These are phyloP conservation scores for Drosophila mettleri DNA, from an alignment of 2,888 invertebrate genomes.

Conservation along the genomic window DNA sequence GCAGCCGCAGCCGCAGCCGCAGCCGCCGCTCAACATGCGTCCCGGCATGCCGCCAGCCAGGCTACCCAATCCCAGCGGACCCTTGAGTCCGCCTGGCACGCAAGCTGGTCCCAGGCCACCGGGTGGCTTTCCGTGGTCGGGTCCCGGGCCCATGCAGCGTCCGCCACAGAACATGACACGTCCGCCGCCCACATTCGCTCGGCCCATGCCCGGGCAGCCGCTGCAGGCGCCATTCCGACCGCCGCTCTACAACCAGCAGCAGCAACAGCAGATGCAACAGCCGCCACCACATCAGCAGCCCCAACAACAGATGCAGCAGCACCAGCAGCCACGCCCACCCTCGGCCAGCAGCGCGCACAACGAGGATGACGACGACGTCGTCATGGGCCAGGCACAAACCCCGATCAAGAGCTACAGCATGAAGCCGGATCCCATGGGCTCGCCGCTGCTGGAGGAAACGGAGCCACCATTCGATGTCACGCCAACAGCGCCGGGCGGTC, in stretches of 20 bases:
- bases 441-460: constrained; percentile 71
- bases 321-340: constrained; percentile 66
- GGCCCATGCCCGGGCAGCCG: constrained; percentile 71
- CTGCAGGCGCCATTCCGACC: constrained; percentile 81
- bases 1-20: constrained; percentile 67
- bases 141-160: constrained; percentile 50
- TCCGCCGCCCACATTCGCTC: constrained; percentile 71
- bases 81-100: constrained; percentile 75
- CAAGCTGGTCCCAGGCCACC: constrained; percentile 81
- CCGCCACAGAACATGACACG: constrained; percentile 68
- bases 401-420: constrained; percentile 76
- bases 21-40: constrained; percentile 70
- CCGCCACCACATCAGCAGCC: constrained; percentile 60
- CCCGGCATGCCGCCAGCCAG: constrained; percentile 69
- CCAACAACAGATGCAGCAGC: constrained; percentile 53
- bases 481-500: constrained; percentile 31
- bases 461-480: constrained; percentile 68
- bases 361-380: constrained; percentile 84
- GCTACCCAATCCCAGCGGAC: constrained; percentile 68
- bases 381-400: constrained; percentile 84
- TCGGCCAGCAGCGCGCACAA: constrained; percentile 68
- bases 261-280: constrained; percentile 54
- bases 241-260: constrained; percentile 69
- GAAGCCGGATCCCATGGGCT: constrained; percentile 78
- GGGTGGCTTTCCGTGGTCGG: constrained; percentile 77